Conservation (phyloP, 2,113 vertebrate species). For the Otolemur garnettii region DNA sequence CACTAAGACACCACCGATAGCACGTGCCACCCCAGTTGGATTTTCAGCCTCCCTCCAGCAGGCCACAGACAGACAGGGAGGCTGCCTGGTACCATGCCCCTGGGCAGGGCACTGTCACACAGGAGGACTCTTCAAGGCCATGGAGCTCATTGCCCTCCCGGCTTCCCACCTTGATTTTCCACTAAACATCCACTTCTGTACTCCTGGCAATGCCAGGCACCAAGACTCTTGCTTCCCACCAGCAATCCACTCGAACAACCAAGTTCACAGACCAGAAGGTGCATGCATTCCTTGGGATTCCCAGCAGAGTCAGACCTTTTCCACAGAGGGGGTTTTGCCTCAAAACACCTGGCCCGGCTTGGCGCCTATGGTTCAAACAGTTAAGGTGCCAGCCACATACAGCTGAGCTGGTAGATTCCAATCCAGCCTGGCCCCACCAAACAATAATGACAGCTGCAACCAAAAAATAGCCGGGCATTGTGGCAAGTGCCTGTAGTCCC, state of each 20-base stretch:
- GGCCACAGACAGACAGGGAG: no score
- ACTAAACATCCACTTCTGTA: fast-evolving
- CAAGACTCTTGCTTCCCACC: not conserved
- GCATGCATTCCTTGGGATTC: not conserved
- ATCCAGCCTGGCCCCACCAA: no score
- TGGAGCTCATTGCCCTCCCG: fast-evolving
- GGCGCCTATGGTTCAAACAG: no score
- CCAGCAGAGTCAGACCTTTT: not conserved
- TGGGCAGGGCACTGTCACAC: not conserved
- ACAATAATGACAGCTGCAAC: no score
- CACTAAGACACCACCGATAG: not conserved
- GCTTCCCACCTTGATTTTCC: not conserved
- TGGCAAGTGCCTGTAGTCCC: no score
- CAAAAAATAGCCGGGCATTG: no score
- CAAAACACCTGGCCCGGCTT: not conserved
- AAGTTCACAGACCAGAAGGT: not conserved
- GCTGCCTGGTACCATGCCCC: not conserved
- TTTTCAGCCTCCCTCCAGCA: not conserved
- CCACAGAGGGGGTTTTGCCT: no score
- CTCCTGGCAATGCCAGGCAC: not conserved
- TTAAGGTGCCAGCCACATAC: no score
- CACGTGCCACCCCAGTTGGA: not conserved
- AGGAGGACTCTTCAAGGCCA: not conserved
- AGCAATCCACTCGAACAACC: not conserved
- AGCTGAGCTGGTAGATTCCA: no score